A percentile compares a stretch with the other conserved stretches of the same genome.
phyloP scores from a whole-genome alignment of 2,888 invertebrate genomes.

The Harpalus rubripes region DNA sequence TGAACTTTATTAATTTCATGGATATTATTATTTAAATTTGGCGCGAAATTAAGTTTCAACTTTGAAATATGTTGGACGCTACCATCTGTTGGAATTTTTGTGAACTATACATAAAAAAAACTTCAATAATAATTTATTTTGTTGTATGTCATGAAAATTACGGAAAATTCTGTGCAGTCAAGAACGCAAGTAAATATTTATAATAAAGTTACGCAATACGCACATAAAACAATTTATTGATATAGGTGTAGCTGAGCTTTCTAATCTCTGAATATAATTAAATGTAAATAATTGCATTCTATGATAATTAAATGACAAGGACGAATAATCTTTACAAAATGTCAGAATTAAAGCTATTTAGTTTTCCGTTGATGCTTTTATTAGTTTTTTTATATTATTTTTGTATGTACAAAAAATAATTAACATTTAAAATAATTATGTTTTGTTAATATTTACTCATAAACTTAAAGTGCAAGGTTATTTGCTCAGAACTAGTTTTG shows the following conservation, averaged over 20 bases:
- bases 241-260: slow-evolving; percentile 62
- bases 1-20: no score
- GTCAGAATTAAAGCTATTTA: slow-evolving; percentile 24
- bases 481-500: no score
- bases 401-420: slow-evolving; percentile 18
- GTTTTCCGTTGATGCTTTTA: not conserved
- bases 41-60: no score
- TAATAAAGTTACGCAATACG: slow-evolving; percentile 51
- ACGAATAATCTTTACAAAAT: slow-evolving; percentile 46
- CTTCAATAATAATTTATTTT: not conserved
- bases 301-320: slow-evolving; percentile 62
- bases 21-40: not conserved
- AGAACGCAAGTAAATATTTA: slow-evolving; percentile 54
- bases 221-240: slow-evolving; percentile 54
- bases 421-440: slow-evolving; percentile 21
- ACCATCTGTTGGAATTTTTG: no score
- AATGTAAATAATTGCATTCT: slow-evolving; percentile 56
- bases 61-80: no score
- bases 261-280: slow-evolving; percentile 64
- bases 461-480: slow-evolving; percentile 5
- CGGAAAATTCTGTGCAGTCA: slow-evolving; percentile 14
- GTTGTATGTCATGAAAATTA: not conserved
- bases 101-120: no score
- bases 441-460: not conserved
- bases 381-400: not conserved